These are phyloP conservation scores for Phortica variegata DNA, from an alignment of 1,140 invertebrate species.

Conservation along the genomic window DNA sequence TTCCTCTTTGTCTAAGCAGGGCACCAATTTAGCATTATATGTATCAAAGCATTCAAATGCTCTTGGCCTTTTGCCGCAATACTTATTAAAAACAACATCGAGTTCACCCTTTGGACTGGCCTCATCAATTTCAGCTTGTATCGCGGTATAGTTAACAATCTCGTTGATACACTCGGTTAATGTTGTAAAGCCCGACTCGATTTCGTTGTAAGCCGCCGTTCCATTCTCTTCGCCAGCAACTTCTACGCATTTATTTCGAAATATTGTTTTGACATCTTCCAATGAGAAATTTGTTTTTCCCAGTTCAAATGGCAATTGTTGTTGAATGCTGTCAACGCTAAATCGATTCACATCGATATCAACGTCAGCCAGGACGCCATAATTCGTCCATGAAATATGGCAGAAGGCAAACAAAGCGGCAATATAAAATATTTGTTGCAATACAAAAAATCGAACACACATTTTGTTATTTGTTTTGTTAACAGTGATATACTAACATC, in stretches of 20 bases:
- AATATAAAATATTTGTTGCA: no score
- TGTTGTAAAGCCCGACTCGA: constrained; percentile 25
- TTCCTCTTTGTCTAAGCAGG: constrained; percentile 67
- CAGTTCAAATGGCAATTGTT: constrained; percentile 24
- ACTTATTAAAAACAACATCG: constrained; percentile 59
- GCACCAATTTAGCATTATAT: constrained; percentile 62
- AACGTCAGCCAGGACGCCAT: no score
- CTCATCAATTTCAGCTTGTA: constrained; percentile 65
- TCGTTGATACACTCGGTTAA: constrained; percentile 57
- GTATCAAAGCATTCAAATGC: constrained; percentile 65
- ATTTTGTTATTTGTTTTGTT: no score
- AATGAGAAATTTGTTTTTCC: constrained; percentile 21
- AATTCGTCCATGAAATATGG: no score
- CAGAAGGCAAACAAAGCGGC: no score
- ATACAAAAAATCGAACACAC: no score
- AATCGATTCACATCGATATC: no score
- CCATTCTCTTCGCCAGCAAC: constrained; percentile 43
- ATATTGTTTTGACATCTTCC: constrained; percentile 24
- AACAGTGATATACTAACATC: no score
- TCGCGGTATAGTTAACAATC: constrained; percentile 59
- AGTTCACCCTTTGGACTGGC: constrained; percentile 64
- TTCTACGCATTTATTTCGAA: constrained; percentile 43
- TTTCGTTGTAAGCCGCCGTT: constrained; percentile 25
- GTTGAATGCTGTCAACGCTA: neutral
- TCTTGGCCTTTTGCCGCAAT: constrained; percentile 65